Percentiles rank a stretch among this genome's conserved stretches.
phyloP scores from a whole-genome alignment of 2,797 vertebrate genomes.

The Lates japonicus region DNA sequence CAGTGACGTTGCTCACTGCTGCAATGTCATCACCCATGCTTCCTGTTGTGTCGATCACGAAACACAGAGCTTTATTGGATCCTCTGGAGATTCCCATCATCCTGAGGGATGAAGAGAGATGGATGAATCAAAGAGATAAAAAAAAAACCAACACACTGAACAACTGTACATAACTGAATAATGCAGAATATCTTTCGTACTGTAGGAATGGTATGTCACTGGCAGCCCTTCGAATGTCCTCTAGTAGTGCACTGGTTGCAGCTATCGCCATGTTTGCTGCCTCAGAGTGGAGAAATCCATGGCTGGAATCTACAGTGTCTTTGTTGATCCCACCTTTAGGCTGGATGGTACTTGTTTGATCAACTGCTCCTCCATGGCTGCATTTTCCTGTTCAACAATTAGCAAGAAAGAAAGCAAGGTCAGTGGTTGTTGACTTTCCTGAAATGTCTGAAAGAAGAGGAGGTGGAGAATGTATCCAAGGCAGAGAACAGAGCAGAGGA shows the following conservation, averaged over 20 bases:
- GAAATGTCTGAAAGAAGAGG: no score
- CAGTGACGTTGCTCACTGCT: constrained; percentile 51
- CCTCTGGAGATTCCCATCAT: constrained; percentile 75
- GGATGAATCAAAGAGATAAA: not conserved
- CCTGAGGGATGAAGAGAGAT: constrained; percentile 40
- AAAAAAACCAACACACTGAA: not conserved
- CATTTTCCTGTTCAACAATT: constrained; percentile 76
- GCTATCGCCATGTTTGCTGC: constrained; percentile 68
- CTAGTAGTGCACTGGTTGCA: constrained; percentile 71
- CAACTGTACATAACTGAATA: not conserved
- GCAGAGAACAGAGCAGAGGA: no score
- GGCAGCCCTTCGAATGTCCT: constrained; percentile 59
- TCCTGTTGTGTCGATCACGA: constrained; percentile 74
- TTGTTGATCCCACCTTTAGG: constrained; percentile 81
- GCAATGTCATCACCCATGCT: constrained; percentile 73
- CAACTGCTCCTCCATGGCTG: constrained; percentile 69
- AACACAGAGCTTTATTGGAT: constrained; percentile 69
- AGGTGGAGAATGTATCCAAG: no score
- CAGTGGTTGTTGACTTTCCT: no score
- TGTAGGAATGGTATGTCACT: constrained; percentile 70
- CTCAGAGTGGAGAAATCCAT: constrained; percentile 65
- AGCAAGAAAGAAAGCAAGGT: not conserved
- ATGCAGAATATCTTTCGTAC: constrained; percentile 32
- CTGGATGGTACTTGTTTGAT: constrained; percentile 40
- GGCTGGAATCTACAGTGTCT: constrained; percentile 48